Evolutionary conservation across 2,113 vertebrate genomes (phyloP), one percentile per base, ranked within the genome.

Genomic region (Hippocampus guttulatus): DNA sequence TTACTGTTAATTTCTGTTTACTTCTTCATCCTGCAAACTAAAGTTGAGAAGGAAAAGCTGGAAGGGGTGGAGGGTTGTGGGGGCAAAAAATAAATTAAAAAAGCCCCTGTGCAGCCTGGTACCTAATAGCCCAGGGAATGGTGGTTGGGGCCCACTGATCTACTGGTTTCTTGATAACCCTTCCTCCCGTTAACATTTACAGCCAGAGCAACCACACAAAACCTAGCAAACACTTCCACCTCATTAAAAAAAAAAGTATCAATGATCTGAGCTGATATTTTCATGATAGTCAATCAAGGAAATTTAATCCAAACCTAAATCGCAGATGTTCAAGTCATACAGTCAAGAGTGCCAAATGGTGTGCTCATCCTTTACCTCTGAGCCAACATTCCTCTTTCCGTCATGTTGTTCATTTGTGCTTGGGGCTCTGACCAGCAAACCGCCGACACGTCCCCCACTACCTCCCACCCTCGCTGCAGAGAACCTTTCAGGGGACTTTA

Each of bases 401-500:
- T 84, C 63, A 71, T 49, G 68, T 80, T 49, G 68, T 68, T 83
- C 63, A 71, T 45, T 67, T 74, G 21, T 3, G 18, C 27, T 68
- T 27, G 2, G 8, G 43, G 23, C 64, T 66, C 27, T 33, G 8
- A 16, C 41, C 14, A 38, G 27, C 30, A 4, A 57, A 33, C 33
- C 57, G 61, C 51, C 49, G 21, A 60, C 49, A 23, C 55, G 55
- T 5, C 27, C 27, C 27, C 58, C 3, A 30, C 25, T 30, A 18
- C 65, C 73, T 68, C 54, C 58, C 47, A 23, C 64, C 49, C 73
- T 73, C 27, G 5, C 57, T 82, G 84, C 75, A 75, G 81, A 74
- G 72, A 83, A 90, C 92, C 93, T 94, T 94, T 94, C 92, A 93
- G 88, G 87, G 77, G 61, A 81, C 91, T 92, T 92, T 94, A 92